Evolutionary conservation across 1,140 invertebrate genomes (phyloP), one percentile per base, ranked within the genome.

Genomic region (Rhyacophila brunnea): DNA sequence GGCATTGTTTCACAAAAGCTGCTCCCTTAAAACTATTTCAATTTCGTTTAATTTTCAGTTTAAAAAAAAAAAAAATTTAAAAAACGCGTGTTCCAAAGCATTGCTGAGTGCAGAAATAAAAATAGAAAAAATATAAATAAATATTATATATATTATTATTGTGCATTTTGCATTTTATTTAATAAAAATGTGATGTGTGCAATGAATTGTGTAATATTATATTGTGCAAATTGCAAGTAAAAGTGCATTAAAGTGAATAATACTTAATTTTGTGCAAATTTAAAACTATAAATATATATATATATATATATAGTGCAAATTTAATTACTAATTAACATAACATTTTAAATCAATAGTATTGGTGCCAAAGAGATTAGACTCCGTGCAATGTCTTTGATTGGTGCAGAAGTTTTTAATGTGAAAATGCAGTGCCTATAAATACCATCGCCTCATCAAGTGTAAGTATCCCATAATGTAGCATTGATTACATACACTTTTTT

Each of bases 401-500:
- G 56, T 58, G 50, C 44, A 54, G 53, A 54, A 35, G n/a, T n/a
- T n/a, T 52, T 13, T 60, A 38, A 44, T 60, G 43, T 45, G 62
- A 64, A 64, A 64, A 64, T 64, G 62, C 62, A 64, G 62, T 64
- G 62, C 62, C 56, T 53, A 60, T 64, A 15, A 53, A n/a, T n/a
- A 14, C 42, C 62, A 28, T 46, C 42, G 32, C 20, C 9, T 28
- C 23, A 9, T 28, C 23, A 28, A 5, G 23, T 28, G 23, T 28
- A 28, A 28, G 3, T 28, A 9, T 5, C 23, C 23, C 9, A 9
- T 28, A 28, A 28, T 28, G 23, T 28, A 11, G 38, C 15, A 40
- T 40, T 40, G 38, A 13, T 40, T 40, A 6, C 38, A 40, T 28
- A 28, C 9, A 28, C 23, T 5, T 28, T 28, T 28, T 28, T 28